Evolutionary conservation across 1,140 invertebrate genomes (phyloP).

Genomic region (Papilio helenus): DNA sequence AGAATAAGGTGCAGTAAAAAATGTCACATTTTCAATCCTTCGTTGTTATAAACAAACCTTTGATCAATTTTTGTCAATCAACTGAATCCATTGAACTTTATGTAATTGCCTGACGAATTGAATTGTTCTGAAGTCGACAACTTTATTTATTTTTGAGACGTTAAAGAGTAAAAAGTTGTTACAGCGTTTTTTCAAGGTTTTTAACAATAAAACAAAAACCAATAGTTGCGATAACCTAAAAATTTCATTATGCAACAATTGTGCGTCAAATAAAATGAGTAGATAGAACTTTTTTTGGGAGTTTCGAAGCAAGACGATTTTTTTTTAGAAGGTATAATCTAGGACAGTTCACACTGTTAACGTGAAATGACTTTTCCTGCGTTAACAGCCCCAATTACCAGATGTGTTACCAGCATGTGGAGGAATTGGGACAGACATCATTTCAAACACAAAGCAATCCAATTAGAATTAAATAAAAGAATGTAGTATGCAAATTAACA

Average conservation of each 20-base stretch:
- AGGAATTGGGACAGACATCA: too few relatives aligned
- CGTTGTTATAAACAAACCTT: not conserved
- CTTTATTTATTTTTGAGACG: not conserved
- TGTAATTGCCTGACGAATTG: conserved; percentile 4
- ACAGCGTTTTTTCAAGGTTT: not conserved
- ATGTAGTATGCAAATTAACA: too few relatives aligned
- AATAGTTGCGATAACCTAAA: not conserved
- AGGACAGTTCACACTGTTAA: not conserved
- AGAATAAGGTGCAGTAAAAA: not conserved
- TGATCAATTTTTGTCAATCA: not conserved
- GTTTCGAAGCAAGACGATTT: not conserved
- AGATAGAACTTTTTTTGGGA: not conserved
- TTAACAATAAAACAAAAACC: not conserved
- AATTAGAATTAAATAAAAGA: not conserved
- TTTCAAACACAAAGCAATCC: not conserved
- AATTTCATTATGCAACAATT: not conserved
- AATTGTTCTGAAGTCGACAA: conserved; percentile 1
- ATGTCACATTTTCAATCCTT: not conserved
- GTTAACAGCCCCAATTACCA: not conserved
- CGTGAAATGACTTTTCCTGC: too few relatives aligned
- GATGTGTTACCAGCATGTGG: not conserved
- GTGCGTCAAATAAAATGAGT: not conserved
- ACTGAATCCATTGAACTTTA: not conserved
- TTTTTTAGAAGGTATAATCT: not conserved
- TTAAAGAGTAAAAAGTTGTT: not conserved